These are phyloP conservation scores for Ivindomyrus marchei DNA, from an alignment of 2,113 vertebrate species.

Conservation along the genomic window DNA sequence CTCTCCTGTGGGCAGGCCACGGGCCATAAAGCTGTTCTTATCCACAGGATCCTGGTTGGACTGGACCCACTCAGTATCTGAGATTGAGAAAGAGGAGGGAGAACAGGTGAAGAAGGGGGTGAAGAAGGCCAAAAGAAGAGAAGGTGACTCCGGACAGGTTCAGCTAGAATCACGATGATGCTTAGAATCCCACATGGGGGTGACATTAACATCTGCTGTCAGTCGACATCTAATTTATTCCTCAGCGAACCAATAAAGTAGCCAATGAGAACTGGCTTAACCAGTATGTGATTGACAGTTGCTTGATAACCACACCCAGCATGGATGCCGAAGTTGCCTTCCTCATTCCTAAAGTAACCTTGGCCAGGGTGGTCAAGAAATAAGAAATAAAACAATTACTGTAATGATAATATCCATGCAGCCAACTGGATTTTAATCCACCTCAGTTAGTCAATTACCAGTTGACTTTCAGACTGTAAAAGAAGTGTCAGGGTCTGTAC, in stretches of 20 bases:
- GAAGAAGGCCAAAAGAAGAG: background rate
- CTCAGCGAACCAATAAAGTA: background rate
- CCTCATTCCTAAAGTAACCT: background rate
- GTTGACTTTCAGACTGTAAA: background rate
- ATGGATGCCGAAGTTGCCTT: background rate
- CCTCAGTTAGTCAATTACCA: background rate
- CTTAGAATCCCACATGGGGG: background rate
- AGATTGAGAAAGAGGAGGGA: background rate
- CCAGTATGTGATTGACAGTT: background rate
- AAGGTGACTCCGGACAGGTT: background rate
- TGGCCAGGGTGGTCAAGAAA: background rate
- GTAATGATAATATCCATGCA: background rate
- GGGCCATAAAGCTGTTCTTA: conserved; percentile 66
- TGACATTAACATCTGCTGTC: background rate
- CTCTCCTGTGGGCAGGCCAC: conserved; percentile 71
- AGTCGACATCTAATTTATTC: background rate
- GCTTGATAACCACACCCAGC: background rate
- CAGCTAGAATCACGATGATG: background rate
- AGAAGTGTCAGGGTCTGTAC: background rate
- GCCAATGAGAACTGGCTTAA: background rate
- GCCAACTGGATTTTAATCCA: background rate
- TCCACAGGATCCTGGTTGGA: conserved; percentile 59
- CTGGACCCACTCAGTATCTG: conserved; percentile 70
- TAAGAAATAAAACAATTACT: background rate
- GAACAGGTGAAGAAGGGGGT: background rate